Percentiles rank a stretch among this genome's conserved stretches.
Evolutionary conservation across 1,140 invertebrate species (phyloP).

Genomic region (Drosophila setifemur): DNA sequence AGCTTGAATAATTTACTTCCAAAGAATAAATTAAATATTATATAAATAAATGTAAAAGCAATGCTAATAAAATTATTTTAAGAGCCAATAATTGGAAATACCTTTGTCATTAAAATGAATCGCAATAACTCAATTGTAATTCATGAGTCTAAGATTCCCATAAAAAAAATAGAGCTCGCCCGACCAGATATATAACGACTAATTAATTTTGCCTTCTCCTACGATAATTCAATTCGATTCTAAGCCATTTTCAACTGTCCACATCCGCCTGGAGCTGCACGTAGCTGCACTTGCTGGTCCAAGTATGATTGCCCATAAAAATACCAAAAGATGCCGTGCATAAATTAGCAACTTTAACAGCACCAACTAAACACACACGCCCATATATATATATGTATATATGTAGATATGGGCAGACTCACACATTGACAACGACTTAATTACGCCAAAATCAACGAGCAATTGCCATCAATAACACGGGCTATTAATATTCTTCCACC

Average conservation of each 20-base stretch:
- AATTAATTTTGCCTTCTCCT: constrained; percentile 12
- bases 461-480: constrained; percentile 82
- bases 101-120: too few species aligned
- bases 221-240: neutral
- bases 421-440: constrained; percentile 74
- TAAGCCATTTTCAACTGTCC: constrained; percentile 9
- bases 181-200: neutral
- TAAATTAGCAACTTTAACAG: constrained; percentile 45
- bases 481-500: constrained; percentile 78
- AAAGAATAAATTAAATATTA: too few species aligned
- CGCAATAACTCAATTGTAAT: too few species aligned
- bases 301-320: constrained; percentile 34
- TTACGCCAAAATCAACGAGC: constrained; percentile 82
- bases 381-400: neutral
- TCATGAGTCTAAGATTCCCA: neutral
- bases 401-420: neutral
- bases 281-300: constrained; percentile 22
- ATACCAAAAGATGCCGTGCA: constrained; percentile 48
- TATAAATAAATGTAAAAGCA: neutral
- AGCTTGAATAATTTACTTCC: too few species aligned
- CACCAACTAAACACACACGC: constrained; percentile 9
- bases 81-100: too few species aligned
- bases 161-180: neutral
- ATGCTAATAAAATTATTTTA: too few species aligned
- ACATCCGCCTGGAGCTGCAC: constrained; percentile 12